Percentiles rank a stretch among this genome's conserved stretches.
phyloP scores from a whole-genome alignment of 2,113 vertebrate species.

The Urocolius indicus region DNA sequence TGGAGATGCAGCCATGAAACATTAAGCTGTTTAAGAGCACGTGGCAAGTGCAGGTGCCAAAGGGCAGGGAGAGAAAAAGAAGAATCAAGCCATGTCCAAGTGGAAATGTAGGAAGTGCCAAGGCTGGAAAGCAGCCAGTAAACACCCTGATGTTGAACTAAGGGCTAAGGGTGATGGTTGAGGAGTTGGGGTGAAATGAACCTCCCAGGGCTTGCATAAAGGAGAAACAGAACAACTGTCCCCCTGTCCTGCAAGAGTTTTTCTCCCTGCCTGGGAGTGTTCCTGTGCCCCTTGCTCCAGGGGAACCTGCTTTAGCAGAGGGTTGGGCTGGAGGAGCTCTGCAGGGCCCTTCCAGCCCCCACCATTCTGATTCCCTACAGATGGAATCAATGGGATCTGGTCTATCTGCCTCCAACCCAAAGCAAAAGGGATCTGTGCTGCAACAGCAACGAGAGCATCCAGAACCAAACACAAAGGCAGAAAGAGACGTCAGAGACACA shows the following conservation, averaged over 20 bases:
- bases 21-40: background rate
- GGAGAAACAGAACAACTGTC: background rate
- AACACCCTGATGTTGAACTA: background rate
- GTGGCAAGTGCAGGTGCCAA: background rate
- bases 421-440: background rate
- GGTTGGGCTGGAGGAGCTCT: too few species aligned
- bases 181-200: background rate
- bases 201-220: background rate
- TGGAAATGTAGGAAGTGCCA: background rate
- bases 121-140: background rate
- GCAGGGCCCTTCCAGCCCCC: too few species aligned
- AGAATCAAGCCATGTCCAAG: background rate
- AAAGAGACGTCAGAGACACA: rapidly evolving
- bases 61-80: background rate
- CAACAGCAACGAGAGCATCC: background rate
- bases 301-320: too few species aligned
- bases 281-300: too few species aligned
- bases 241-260: background rate
- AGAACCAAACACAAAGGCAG: background rate
- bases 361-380: background rate
- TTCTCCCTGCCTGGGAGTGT: too few species aligned
- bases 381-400: too few species aligned
- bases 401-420: background rate
- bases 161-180: rapidly evolving
- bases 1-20: background rate